A percentile compares a stretch with the other conserved stretches of the same genome.
phyloP scores from a whole-genome alignment of 2,113 vertebrate genomes.

The Ovis aries region ARS-UI_Ramb_v3.0 NC_056069.1:57930501-57931000 shows the following conservation, averaged over 20 bases:
- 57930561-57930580: background rate
- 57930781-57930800: background rate
- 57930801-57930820: background rate
- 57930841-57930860: background rate
- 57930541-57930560: background rate
- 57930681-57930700: background rate
- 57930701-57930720: background rate
- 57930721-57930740: background rate
- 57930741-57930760: background rate
- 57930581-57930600: background rate
- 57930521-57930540: background rate
- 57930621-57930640: background rate
- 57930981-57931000: background rate
- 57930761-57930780: background rate
- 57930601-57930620: background rate
- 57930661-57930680: background rate
- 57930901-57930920: background rate
- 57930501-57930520: background rate
- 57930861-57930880: background rate
- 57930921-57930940: background rate
- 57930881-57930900: background rate
- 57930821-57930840: background rate
- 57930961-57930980: background rate
- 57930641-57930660: background rate
- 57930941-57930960: background rate